Conservation (phyloP, 1,140 invertebrate genomes). For the Mycetomoellerius zeteki region DNA sequence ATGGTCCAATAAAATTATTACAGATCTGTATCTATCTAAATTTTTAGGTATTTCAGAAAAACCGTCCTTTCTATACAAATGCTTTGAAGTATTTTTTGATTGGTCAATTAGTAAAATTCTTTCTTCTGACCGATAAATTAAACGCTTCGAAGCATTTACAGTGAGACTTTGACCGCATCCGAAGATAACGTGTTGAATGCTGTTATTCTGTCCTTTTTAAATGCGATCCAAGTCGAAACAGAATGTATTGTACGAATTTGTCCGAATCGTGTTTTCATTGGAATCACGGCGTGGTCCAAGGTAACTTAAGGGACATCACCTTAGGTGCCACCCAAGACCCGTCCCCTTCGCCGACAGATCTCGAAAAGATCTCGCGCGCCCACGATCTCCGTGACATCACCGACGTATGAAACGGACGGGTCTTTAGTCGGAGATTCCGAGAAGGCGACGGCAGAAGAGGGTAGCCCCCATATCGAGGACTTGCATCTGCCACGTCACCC, state of each 20-base stretch:
- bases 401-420: constrained; percentile 62
- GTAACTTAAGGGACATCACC: not conserved
- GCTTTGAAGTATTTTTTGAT: too few species aligned
- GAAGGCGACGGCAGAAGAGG: constrained; percentile 69
- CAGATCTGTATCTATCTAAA: too few species aligned
- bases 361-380: not conserved
- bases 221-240: not conserved
- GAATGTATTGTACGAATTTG: not conserved
- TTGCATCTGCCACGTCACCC: constrained; percentile 84
- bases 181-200: not conserved
- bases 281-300: not conserved
- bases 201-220: not conserved
- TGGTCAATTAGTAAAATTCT: too few species aligned
- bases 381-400: constrained; percentile 55
- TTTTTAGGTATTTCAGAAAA: too few species aligned
- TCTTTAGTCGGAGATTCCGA: constrained; percentile 66
- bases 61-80: too few species aligned
- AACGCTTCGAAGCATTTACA: too few species aligned
- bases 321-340: constrained; percentile 27
- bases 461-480: constrained; percentile 74
- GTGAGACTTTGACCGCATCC: too few species aligned
- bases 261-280: constrained; percentile 21
- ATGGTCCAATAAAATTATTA: too few species aligned
- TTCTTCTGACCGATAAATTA: too few species aligned
- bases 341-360: not conserved